Conservation (phyloP, 2,888 invertebrate genomes). For the Polia nebulosa region DNA sequence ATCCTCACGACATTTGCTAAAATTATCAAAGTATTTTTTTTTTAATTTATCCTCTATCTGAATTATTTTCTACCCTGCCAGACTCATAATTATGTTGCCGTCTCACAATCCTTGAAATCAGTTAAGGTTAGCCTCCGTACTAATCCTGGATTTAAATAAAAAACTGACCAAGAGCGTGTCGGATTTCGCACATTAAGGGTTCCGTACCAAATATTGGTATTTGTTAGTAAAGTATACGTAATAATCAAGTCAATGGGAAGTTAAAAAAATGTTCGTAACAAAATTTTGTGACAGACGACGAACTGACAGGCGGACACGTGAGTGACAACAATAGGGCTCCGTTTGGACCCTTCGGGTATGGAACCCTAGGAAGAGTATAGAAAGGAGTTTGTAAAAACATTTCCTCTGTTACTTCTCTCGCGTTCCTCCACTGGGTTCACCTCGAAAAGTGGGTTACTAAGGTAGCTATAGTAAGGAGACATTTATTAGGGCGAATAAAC, state of each 20-base stretch:
- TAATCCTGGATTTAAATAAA: slow-evolving; percentile 43
- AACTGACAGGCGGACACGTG: too few species aligned
- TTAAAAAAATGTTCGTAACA: too few species aligned
- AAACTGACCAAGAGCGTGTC: too few species aligned
- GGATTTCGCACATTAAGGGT: too few species aligned
- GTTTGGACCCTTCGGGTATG: too few species aligned
- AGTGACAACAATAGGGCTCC: too few species aligned
- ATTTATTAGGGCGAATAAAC: slow-evolving; percentile 49
- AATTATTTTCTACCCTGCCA: neutral
- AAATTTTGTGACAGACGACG: too few species aligned
- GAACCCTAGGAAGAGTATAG: too few species aligned
- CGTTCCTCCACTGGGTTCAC: slow-evolving; percentile 25
- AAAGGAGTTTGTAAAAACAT: slow-evolving; percentile 38
- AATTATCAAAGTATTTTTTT: neutral
- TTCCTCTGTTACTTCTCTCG: slow-evolving; percentile 19
- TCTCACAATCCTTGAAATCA: slow-evolving; percentile 27
- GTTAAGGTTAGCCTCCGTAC: slow-evolving; percentile 11
- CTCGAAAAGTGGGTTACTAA: slow-evolving; percentile 52
- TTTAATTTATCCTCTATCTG: neutral
- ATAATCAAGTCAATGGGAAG: too few species aligned
- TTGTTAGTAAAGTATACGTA: too few species aligned
- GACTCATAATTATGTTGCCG: slow-evolving; percentile 11
- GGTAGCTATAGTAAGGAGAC: slow-evolving; percentile 41
- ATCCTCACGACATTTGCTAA: neutral
- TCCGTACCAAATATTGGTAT: too few species aligned